Evolutionary conservation across 1,140 invertebrate species (phyloP).

Genomic region (Drosophila insularis): DNA sequence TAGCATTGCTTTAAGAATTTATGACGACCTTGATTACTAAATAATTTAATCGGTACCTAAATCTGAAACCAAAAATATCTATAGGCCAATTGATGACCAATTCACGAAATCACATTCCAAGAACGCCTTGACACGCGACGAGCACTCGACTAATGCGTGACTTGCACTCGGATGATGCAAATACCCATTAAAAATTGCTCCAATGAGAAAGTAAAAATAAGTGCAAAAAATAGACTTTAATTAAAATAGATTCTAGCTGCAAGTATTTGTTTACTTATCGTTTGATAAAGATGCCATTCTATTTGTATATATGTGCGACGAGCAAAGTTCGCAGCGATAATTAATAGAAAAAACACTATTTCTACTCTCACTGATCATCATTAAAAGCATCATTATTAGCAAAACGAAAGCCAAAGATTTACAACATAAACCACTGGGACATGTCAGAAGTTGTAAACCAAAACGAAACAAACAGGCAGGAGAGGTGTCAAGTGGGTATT

Average conservation of each 20-base stretch:
- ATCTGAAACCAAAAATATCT: background rate
- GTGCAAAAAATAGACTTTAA: background rate
- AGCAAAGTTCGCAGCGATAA: slow-evolving; percentile 1
- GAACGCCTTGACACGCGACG: background rate
- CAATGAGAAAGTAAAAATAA: background rate
- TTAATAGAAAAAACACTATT: too few relatives aligned
- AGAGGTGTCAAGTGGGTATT: slow-evolving; percentile 4
- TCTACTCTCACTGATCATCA: background rate
- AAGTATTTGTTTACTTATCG: background rate
- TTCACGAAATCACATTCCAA: background rate
- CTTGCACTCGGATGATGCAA: background rate
- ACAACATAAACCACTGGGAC: slow-evolving; percentile 2
- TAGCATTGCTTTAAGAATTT: too few relatives aligned
- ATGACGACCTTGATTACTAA: background rate
- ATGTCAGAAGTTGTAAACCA: slow-evolving; percentile 6
- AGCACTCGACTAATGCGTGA: background rate
- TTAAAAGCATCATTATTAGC: background rate
- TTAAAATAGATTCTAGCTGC: background rate
- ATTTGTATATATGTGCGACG: background rate
- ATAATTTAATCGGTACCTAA: slow-evolving; percentile 2
- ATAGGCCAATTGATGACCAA: background rate
- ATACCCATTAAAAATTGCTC: background rate
- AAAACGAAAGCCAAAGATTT: slow-evolving; percentile 3
- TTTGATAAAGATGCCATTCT: background rate
- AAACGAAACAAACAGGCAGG: background rate